phyloP scores from a whole-genome alignment of 1,140 invertebrate species.

The Drosophila lacertosa region DNA sequence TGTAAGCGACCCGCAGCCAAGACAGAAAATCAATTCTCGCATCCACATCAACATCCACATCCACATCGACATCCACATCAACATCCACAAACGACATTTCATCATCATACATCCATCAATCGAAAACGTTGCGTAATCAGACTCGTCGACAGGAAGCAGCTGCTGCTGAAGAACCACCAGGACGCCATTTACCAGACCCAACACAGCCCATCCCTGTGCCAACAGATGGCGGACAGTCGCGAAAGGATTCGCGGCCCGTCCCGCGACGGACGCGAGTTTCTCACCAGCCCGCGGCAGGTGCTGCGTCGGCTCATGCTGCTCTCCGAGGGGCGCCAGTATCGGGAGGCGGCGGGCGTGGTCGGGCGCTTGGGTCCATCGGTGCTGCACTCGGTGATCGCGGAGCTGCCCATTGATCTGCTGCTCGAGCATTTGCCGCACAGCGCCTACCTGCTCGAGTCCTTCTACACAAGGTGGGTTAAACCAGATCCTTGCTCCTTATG shows the following conservation, averaged over 20 bases:
- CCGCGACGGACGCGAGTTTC: slow-evolving; percentile 86
- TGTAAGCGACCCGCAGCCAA: slow-evolving; percentile 69
- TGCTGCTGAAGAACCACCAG: slow-evolving; percentile 79
- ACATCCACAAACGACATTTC: slow-evolving; percentile 30
- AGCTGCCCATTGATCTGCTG: slow-evolving; percentile 93
- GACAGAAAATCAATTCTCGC: too few relatives aligned
- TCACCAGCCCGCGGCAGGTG: slow-evolving; percentile 90
- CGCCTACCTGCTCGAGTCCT: slow-evolving; percentile 92
- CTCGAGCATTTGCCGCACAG: slow-evolving; percentile 94
- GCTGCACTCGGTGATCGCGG: slow-evolving; percentile 88
- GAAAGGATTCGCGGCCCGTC: slow-evolving; percentile 85
- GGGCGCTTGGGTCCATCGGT: slow-evolving; percentile 90
- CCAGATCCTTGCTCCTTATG: too few relatives aligned
- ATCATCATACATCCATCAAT: slow-evolving; percentile 46
- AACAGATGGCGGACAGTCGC: slow-evolving; percentile 86
- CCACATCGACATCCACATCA: too few relatives aligned
- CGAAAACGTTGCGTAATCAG: slow-evolving; percentile 25
- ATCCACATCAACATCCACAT: slow-evolving; percentile 45
- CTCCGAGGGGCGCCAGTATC: slow-evolving; percentile 91
- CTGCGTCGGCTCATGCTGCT: slow-evolving; percentile 89
- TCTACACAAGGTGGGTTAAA: slow-evolving; percentile 91
- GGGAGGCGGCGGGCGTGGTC: slow-evolving; percentile 91
- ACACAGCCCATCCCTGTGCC: slow-evolving; percentile 35
- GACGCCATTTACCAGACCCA: slow-evolving; percentile 55
- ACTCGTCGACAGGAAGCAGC: slow-evolving; percentile 63